Evolutionary conservation across 2,797 vertebrate genomes (phyloP), one percentile per base, ranked within the genome.

Genomic region (Meriones psammophilus): DNA sequence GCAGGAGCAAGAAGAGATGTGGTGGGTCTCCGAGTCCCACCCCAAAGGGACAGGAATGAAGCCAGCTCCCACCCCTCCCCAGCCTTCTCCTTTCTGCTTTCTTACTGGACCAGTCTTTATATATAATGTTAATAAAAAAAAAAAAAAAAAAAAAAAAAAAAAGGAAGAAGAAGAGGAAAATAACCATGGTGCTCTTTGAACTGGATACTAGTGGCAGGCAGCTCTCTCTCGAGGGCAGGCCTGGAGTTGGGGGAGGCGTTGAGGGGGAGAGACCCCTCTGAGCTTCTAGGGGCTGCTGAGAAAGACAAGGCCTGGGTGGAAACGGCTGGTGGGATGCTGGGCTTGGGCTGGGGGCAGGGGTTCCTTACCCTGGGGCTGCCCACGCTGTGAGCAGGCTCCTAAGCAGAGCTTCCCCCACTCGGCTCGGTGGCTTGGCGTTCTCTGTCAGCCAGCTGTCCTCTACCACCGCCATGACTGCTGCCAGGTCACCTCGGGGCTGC

Each of bases 121-220:
- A 92, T 97, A 87, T 42, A 87, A 96, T 13, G 94, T 97, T 97
- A 98, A 98, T 98, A 98, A 98, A 98, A 98, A 6, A 13, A 20
- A 66, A 88, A 88, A 85, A 92, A 92, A 93, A 91, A 83, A 92
- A 54, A 88, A 4, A 42, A 98, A 98, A 88, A 83, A 92, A 93
- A 88, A 83, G 90, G 5, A 42, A 42, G 42, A 60, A 62, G 39
- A 76, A 15, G 28, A 83, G 92, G 90, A 88, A 92, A 95, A 87
- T 81, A 91, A 97, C 66, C 74, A 42, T 78, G 33, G 95, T 93
- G 79, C 88, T 97, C 92, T 97, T 96, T 39, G 81, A 91, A 93
- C 92, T 62, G 22, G 76, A 90, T 91, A 56, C 78, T 80, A 71
- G 92, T 84, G 77, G 93, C 42, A 96, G 78, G 56, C 9, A 56